These are phyloP conservation scores for Orthosia cruda DNA, from an alignment of 2,888 invertebrate genomes.

Conservation along the genomic window DNA sequence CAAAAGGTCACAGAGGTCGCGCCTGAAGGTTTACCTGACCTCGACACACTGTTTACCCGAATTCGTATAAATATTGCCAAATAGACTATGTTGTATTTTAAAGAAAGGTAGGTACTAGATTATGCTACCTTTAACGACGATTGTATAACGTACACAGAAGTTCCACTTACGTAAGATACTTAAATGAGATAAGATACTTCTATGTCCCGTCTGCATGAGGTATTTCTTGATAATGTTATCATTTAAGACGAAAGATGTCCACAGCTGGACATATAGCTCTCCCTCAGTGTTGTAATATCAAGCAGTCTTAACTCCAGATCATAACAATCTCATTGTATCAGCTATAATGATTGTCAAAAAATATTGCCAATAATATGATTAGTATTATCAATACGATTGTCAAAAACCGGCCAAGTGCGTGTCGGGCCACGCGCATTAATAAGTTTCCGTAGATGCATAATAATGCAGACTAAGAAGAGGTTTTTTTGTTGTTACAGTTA, in stretches of 20 bases:
- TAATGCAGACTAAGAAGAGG: no score
- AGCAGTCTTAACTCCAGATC: no score
- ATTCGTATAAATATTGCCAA: constrained; percentile 58
- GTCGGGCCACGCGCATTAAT: no score
- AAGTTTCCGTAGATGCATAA: no score
- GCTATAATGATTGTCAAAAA: no score
- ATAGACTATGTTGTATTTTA: constrained; percentile 14
- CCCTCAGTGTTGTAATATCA: background rate
- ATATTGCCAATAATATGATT: no score
- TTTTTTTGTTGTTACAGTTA: no score
- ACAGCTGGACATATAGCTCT: background rate
- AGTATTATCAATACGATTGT: no score
- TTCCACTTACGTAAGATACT: background rate
- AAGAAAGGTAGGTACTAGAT: background rate
- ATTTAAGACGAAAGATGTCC: background rate
- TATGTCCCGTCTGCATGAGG: background rate
- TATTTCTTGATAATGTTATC: background rate
- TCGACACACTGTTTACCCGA: constrained; percentile 57
- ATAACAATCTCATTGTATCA: no score
- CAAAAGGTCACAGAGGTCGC: constrained; percentile 55
- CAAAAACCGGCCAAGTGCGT: no score
- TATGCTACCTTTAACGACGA: background rate
- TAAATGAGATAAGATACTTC: no score
- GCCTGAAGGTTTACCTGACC: constrained; percentile 52
- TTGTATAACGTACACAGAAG: background rate